Evolutionary conservation across 2,888 invertebrate genomes (phyloP).

Genomic region (Drosophila histrio): DNA sequence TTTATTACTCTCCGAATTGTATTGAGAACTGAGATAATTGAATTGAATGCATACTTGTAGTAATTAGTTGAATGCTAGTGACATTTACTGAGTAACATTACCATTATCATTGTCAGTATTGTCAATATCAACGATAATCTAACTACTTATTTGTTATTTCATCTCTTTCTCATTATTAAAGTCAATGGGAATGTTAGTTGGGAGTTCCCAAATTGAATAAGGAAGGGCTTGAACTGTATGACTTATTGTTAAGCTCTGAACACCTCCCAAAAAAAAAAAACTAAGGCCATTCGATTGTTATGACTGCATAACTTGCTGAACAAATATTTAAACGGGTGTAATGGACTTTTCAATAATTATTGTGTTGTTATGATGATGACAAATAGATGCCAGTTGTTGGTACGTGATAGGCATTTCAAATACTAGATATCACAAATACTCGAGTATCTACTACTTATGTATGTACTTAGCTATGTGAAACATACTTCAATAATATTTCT

Average conservation of each 20-base stretch:
- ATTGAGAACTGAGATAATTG: not conserved
- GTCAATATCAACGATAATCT: too few species aligned
- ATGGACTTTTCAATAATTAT: constrained; percentile 47
- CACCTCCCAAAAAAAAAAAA: constrained; percentile 31
- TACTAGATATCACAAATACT: constrained; percentile 11
- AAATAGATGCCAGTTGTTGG: constrained; percentile 38
- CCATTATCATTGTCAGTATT: not conserved
- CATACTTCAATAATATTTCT: constrained; percentile 44
- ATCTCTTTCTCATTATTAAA: not conserved
- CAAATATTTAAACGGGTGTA: constrained; percentile 63
- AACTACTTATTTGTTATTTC: too few species aligned
- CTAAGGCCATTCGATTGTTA: constrained; percentile 34
- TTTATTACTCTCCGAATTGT: constrained; percentile 7
- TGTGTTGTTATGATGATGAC: constrained; percentile 38
- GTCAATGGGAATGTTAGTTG: not conserved
- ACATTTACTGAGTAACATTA: not conserved
- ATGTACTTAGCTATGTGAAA: constrained; percentile 1
- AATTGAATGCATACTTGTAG: not conserved
- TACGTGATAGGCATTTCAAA: constrained; percentile 58
- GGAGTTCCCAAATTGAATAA: not conserved
- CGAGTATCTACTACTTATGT: not conserved
- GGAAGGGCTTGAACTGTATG: not conserved
- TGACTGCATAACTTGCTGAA: constrained; percentile 19
- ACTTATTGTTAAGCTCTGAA: constrained; percentile 3
- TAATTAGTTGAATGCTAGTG: not conserved